These are phyloP conservation scores for Caenorhabditis becei DNA, from an alignment of 2,888 invertebrate genomes.

Conservation along the genomic window DNA sequence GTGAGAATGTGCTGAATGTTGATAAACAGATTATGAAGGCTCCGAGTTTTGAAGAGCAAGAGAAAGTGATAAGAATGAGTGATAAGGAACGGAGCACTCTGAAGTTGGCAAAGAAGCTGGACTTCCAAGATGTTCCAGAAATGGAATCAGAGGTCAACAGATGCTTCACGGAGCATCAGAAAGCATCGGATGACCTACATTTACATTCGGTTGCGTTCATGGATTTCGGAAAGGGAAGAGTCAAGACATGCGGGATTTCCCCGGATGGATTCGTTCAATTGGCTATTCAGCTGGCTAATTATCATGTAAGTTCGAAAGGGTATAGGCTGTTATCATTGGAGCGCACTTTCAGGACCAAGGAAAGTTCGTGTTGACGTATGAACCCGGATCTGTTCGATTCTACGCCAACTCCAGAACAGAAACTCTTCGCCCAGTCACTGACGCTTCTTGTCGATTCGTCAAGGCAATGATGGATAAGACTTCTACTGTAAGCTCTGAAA, in stretches of 20 bases:
- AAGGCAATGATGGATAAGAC: constrained; percentile 89
- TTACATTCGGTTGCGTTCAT: constrained; percentile 71
- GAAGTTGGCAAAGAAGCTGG: constrained; percentile 68
- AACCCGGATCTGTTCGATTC: constrained; percentile 98
- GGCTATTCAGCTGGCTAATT: constrained; percentile 95
- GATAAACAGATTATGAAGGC: constrained; percentile 68
- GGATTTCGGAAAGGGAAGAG: constrained; percentile 85
- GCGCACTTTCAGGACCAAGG: constrained; percentile 86
- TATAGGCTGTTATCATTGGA: not conserved
- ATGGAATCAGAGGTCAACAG: constrained; percentile 67
- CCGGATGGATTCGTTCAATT: constrained; percentile 98
- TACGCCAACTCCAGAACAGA: constrained; percentile 97
- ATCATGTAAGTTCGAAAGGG: constrained; percentile 41
- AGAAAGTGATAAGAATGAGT: constrained; percentile 47
- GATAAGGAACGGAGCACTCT: constrained; percentile 50
- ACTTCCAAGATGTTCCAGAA: constrained; percentile 83
- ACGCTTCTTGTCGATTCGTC: constrained; percentile 94
- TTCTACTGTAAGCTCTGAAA: constrained; percentile 26
- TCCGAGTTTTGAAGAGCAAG: constrained; percentile 64
- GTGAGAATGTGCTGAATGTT: constrained; percentile 75
- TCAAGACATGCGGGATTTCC: constrained; percentile 93
- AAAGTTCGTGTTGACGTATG: constrained; percentile 95
- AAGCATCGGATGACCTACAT: constrained; percentile 67
- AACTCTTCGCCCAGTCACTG: constrained; percentile 95
- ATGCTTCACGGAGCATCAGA: constrained; percentile 49